Conservation (phyloP, 2,113 vertebrate genomes). For the Notarius lentiginosus region DNA sequence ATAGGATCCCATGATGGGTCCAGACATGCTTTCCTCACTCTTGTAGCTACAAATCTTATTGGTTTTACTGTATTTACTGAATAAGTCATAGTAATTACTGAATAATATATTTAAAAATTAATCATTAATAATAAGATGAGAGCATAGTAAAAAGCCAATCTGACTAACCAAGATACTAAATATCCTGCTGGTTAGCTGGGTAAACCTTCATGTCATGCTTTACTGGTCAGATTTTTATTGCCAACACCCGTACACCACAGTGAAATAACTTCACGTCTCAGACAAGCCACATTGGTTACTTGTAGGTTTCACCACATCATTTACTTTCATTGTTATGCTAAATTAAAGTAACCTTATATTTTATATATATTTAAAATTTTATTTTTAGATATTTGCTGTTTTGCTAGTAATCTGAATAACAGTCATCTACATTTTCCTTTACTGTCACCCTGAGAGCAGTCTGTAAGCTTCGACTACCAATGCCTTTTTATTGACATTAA, state of each 20-base stretch:
- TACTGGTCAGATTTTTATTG: not conserved
- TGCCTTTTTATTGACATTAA: not conserved
- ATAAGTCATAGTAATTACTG: not conserved
- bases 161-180: not conserved
- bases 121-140: not conserved
- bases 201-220: not conserved
- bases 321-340: not conserved
- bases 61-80: not conserved
- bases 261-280: not conserved
- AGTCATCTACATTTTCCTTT: not conserved
- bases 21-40: not conserved
- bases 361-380: too few species aligned
- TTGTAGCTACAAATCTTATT: not conserved
- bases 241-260: not conserved
- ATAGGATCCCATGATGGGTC: not conserved
- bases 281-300: not conserved
- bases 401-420: not conserved
- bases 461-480: not conserved
- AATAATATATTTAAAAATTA: not conserved
- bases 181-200: not conserved
- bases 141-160: not conserved
- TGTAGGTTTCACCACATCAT: conserved; percentile 12
- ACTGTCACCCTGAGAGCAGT: not conserved
- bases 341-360: not conserved
- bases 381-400: not conserved